phyloP scores from a whole-genome alignment of 2,888 invertebrate species.

The Perdita meconis region DNA sequence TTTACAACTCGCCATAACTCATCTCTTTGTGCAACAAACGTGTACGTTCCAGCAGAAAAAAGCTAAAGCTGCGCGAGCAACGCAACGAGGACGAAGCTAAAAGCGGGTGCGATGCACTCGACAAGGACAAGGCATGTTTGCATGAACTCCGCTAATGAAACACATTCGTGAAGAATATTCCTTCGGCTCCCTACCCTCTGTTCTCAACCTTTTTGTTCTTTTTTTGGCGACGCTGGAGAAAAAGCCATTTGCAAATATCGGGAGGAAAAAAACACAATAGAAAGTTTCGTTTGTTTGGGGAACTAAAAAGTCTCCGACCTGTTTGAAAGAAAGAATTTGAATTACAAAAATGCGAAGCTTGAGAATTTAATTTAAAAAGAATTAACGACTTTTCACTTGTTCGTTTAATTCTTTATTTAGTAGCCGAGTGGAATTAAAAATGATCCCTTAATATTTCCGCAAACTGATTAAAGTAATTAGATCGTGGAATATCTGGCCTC shows the following conservation, averaged over 20 bases:
- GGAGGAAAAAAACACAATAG: neutral
- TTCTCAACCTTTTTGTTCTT: neutral
- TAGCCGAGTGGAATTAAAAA: no score
- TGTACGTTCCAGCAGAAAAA: conserved; percentile 27
- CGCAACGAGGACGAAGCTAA: conserved; percentile 47
- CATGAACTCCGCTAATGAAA: conserved; percentile 70
- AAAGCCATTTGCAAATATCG: neutral
- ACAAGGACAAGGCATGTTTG: conserved; percentile 72
- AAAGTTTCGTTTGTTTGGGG: neutral
- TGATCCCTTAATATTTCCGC: no score
- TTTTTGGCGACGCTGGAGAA: neutral
- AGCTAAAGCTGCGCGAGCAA: conserved; percentile 52
- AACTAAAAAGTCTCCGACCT: neutral
- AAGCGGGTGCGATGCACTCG: conserved; percentile 66
- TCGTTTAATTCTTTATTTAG: no score
- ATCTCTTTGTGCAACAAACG: conserved; percentile 35
- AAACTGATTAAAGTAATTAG: no score
- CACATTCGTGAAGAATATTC: conserved; percentile 52
- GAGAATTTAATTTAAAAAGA: no score
- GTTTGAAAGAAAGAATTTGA: neutral
- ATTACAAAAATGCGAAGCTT: no score
- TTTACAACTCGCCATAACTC: conserved; percentile 38
- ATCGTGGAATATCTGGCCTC: no score
- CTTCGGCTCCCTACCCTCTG: neutral
- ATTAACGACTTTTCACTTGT: no score